Evolutionary conservation across 1,140 invertebrate genomes (phyloP), one percentile per base, ranked within the genome.

Genomic region (Drosophila pandora): DNA sequence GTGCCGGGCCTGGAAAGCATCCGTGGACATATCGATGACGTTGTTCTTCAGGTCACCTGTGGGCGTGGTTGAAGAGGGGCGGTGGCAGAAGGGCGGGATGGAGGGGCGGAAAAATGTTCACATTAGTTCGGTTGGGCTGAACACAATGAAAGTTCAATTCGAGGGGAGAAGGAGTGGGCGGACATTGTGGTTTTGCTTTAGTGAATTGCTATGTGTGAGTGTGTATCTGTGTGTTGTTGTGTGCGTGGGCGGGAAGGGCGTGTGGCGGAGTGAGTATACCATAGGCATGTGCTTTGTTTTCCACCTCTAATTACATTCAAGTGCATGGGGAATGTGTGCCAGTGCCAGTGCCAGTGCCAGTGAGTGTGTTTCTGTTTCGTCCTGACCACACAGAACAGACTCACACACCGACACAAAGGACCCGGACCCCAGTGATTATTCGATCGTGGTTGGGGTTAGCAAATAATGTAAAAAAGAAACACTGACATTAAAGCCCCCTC

Each of bases 1-100:
- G 92, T 97, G 90, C 2, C 90, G 90, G 43, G 84, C 84, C 56
- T 91, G 90, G 76, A 91, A 91, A 28, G 83, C 90, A 58, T 91
- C 90, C 62, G 74, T 80, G n/a, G 83, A 79, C 90, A 91, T 91
- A 53, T 91, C 90, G 60, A 91, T 91, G 70, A 91, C 76, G 71
- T 91, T 91, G 76, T 91, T 91, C 74, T 91, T 91, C 68, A 91
- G 90, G 69, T 88, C 80, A 88, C 90, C 90, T 91, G 75, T 58
- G 58, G 37, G 48, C 43, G 57, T 48, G 53, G 32, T 32, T 59
- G 52, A 52, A 57, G 48, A 68, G 65, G 1, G 49, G 12, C 41
- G 34, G 10, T 37, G 10, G 12, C 7, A 23, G 17, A 39, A 25
- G 23, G 57, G n/a, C 8, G 17, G 30, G 22, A 37, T 30, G 61